These are phyloP conservation scores for Ditylenchus dipsaci DNA, from an alignment of 1,140 invertebrate species.

Conservation along the genomic window DNA sequence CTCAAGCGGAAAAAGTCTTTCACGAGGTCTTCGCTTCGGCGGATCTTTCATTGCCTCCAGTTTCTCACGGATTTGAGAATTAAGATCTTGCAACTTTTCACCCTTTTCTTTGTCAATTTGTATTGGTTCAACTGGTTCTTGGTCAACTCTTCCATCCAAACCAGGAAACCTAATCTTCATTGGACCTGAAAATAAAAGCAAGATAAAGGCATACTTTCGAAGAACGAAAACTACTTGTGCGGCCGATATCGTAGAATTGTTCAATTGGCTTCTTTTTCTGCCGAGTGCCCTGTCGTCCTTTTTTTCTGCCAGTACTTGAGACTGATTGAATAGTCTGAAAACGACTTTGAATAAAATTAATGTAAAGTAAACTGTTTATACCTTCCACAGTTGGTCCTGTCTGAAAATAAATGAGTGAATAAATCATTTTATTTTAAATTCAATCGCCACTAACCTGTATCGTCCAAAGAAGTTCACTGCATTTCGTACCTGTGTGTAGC, in stretches of 20 bases:
- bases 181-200: slow-evolving; percentile 66
- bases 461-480: slow-evolving; percentile 57
- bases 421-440: too few species aligned
- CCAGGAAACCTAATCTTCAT: slow-evolving; percentile 84
- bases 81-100: neutral
- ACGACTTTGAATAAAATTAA: too few species aligned
- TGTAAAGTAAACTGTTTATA: too few species aligned
- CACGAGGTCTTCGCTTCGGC: slow-evolving; percentile 36
- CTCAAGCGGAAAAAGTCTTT: slow-evolving; percentile 57
- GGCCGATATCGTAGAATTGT: slow-evolving; percentile 79
- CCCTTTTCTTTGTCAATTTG: slow-evolving; percentile 7
- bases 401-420: too few species aligned
- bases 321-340: slow-evolving; percentile 75
- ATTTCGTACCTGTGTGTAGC: slow-evolving; percentile 21
- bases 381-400: slow-evolving; percentile 80
- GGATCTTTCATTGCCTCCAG: slow-evolving; percentile 9
- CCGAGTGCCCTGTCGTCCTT: slow-evolving; percentile 80
- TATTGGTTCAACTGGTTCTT: slow-evolving; percentile 56
- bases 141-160: slow-evolving; percentile 71
- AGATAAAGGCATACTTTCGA: neutral
- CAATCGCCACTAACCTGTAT: slow-evolving; percentile 52
- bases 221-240: slow-evolving; percentile 1
- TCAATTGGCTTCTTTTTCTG: slow-evolving; percentile 80
- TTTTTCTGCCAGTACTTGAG: slow-evolving; percentile 87
- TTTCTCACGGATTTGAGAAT: slow-evolving; percentile 9